Percentiles rank a stretch among this genome's conserved stretches.
Conservation (phyloP, 2,113 vertebrate genomes). For the Cercopithecus mona region DNA sequence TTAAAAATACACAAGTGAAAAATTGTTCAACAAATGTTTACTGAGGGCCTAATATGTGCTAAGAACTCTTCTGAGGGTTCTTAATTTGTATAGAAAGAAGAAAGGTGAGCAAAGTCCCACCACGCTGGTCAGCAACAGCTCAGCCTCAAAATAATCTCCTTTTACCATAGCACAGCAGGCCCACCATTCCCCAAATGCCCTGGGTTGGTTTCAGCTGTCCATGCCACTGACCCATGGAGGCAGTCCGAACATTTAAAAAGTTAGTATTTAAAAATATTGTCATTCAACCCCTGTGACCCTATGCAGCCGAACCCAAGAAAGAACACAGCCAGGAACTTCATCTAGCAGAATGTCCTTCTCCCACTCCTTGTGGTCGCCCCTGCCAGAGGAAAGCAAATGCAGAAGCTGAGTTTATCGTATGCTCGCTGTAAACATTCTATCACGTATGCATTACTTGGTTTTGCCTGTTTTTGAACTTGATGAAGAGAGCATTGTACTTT, state of each 20-base stretch:
- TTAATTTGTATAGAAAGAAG: no score
- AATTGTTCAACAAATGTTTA: not conserved
- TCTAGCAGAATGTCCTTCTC: not conserved
- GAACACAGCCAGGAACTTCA: rapidly evolving
- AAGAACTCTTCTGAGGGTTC: not conserved
- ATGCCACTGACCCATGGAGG: not conserved
- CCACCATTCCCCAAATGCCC: not conserved
- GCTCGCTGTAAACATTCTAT: rapidly evolving
- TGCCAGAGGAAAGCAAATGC: rapidly evolving
- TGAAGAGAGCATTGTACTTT: not conserved
- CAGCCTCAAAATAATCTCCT: not conserved
- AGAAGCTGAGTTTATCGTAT: rapidly evolving
- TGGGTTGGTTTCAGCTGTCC: not conserved
- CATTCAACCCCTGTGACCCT: not conserved
- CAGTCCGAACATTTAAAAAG: no score
- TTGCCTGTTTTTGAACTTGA: not conserved
- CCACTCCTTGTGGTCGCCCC: not conserved
- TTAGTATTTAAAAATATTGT: not conserved
- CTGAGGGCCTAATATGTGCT: not conserved
- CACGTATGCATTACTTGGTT: rapidly evolving
- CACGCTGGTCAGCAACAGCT: rapidly evolving
- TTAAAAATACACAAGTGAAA: not conserved
- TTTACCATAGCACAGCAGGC: rapidly evolving
- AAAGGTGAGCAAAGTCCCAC: rapidly evolving
- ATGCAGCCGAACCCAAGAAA: not conserved